Percentiles rank a stretch among this genome's conserved stretches.
These are phyloP conservation scores for Indicator maculatus DNA, from an alignment of 2,113 vertebrate species.

Conservation along the genomic window DNA sequence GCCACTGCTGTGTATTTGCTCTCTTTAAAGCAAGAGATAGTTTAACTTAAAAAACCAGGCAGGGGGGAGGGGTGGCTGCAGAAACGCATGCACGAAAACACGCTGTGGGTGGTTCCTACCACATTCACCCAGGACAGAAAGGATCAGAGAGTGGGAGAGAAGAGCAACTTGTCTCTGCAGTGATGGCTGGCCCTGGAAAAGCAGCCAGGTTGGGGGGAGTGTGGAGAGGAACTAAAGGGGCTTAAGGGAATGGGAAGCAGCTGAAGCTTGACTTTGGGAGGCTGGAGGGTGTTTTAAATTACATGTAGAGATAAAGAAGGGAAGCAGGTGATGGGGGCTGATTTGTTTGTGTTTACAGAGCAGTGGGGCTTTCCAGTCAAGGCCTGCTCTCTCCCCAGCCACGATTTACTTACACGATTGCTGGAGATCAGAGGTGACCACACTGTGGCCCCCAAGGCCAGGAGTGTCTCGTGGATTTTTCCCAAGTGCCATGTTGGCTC, in stretches of 20 bases:
- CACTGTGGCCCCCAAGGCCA: neutral
- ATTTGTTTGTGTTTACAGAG: constrained; percentile 61
- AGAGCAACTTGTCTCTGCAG: constrained; percentile 59
- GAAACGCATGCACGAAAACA: constrained; percentile 60
- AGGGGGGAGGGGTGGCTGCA: constrained; percentile 45
- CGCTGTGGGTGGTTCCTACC: constrained; percentile 61
- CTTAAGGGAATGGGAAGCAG: constrained; percentile 61
- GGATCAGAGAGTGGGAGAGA: constrained; percentile 67
- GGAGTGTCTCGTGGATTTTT: neutral
- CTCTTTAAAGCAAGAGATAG: constrained; percentile 71
- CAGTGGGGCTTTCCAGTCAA: constrained; percentile 39
- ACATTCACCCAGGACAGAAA: constrained; percentile 67
- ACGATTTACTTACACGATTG: neutral
- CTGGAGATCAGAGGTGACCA: neutral
- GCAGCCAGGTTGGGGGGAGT: neutral
- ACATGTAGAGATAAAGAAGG: constrained; percentile 60
- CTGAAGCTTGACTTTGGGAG: constrained; percentile 57
- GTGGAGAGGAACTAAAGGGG: constrained; percentile 39
- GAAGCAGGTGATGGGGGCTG: constrained; percentile 61
- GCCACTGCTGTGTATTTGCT: constrained; percentile 68
- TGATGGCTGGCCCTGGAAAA: constrained; percentile 43
- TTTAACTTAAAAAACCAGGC: constrained; percentile 66
- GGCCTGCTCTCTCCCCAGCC: constrained; percentile 6
- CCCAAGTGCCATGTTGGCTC: neutral
- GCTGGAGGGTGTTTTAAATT: constrained; percentile 65